These are phyloP conservation scores for Akabosia matsudoensis DNA, from an alignment of 1,140 invertebrate genomes.

Conservation along the genomic window DNA sequence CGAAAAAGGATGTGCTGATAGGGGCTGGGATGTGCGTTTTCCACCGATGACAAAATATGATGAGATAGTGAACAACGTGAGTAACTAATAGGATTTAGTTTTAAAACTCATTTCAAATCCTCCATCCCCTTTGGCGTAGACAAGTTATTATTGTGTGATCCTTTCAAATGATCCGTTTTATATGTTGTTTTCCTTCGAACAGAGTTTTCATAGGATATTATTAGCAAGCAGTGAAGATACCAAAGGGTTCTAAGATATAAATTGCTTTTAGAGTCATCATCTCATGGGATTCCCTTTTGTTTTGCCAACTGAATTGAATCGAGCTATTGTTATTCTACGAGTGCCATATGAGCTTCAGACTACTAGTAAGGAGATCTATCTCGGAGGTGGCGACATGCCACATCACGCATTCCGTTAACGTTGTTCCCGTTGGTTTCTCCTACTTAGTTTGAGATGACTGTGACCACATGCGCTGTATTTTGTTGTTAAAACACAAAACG, in stretches of 20 bases:
- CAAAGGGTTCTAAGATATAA: neutral
- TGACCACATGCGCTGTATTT: neutral
- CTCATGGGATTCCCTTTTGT: neutral
- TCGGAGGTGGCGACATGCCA: neutral
- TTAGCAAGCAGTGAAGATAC: neutral
- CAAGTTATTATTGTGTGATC: too few relatives aligned
- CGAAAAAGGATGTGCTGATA: neutral
- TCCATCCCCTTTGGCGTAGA: too few relatives aligned
- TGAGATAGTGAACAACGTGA: neutral
- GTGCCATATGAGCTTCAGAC: neutral
- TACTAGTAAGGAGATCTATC: neutral
- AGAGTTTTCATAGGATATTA: neutral
- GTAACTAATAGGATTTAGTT: too few relatives aligned
- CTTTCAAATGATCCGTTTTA: too few relatives aligned
- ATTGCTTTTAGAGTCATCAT: neutral
- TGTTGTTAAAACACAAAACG: neutral
- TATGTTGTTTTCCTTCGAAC: too few relatives aligned
- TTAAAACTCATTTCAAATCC: too few relatives aligned
- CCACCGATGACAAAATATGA: too few relatives aligned
- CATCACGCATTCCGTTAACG: neutral
- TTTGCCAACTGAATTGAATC: neutral
- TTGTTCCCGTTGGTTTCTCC: neutral
- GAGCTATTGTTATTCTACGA: neutral
- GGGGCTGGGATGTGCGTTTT: neutral
- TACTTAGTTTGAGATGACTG: neutral